Base-by-base conservation (phyloP, 2,888 invertebrate species). In the Cantharis rufa region DNA sequence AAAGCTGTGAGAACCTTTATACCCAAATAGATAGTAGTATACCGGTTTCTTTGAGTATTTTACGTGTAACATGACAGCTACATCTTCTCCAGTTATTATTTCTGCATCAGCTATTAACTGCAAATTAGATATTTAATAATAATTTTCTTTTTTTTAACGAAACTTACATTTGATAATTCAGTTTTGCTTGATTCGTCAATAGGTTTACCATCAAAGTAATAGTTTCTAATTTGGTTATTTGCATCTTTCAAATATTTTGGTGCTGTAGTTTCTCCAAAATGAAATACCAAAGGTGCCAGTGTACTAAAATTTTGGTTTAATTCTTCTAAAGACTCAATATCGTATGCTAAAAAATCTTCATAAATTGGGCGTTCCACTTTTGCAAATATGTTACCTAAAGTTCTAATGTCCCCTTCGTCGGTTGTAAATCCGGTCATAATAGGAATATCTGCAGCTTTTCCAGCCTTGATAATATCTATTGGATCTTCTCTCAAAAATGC, bases 351-450 rank as follows among this genome's bases (percentile, higher is more conserved):
- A 64, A 64, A 0, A 1, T 13, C n/a, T 16, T 10, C 13, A 7
- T 27, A 64, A 32, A 24, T 66, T 10, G 15, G 68, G 5, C 32
- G 15, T 15, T 21, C n/a, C 3, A 13, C 27, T 48, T 69, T 64
- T 9, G 4, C 7, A n/a, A 3, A 13, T 21, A 21, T 9, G 13
- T 21, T 66, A 66, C 64, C 88, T 79, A 92, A 90, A 10, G 90
- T 90, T 84, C 90, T 91, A 13, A 95, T 86, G 62, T 93, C 90
- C 10, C 95, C 95, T 87, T 96, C 96, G 74, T 94, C 91, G 10
- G 91, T 90, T 62, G 92, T 95, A 4, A 94, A 85, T 4, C 96
- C 96, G 5, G 93, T 91, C 86, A 96, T 92, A 90, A 94, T 92
- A 0, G 95, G 95, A 1, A 93, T 90, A 66, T 90, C 87, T 62